These are phyloP conservation scores for Chlorospingus flavigularis DNA, from an alignment of 2,797 vertebrate genomes.

Conservation along the genomic window DNA sequence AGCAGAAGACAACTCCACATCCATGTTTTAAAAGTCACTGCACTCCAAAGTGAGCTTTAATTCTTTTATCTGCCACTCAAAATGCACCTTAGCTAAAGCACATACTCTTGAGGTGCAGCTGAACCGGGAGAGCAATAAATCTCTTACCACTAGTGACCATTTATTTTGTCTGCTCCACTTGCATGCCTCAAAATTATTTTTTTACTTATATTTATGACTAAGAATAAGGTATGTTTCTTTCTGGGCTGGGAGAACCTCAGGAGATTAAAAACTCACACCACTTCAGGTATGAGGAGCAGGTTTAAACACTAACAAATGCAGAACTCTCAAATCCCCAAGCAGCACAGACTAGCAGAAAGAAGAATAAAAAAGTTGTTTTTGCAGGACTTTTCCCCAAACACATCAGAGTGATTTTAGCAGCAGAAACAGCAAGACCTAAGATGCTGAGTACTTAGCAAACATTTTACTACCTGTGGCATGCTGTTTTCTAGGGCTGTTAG, in stretches of 20 bases:
- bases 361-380: neutral
- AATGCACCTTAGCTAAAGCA: neutral
- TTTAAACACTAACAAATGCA: neutral
- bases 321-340: neutral
- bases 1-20: neutral
- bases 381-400: neutral
- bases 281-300: neutral
- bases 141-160: neutral
- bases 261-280: neutral
- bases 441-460: neutral
- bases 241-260: neutral
- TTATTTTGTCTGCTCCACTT: slow-evolving; percentile 1
- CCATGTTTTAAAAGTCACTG: neutral
- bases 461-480: neutral
- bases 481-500: neutral
- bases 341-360: neutral
- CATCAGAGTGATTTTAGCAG: neutral
- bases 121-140: neutral
- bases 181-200: neutral
- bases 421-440: neutral
- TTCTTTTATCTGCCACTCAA: neutral
- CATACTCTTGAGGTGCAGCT: neutral
- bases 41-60: neutral
- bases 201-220: neutral
- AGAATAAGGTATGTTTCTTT: neutral